Evolutionary conservation across 1,140 invertebrate species (phyloP).

Genomic region (Pogonomyrmex californicus): DNA sequence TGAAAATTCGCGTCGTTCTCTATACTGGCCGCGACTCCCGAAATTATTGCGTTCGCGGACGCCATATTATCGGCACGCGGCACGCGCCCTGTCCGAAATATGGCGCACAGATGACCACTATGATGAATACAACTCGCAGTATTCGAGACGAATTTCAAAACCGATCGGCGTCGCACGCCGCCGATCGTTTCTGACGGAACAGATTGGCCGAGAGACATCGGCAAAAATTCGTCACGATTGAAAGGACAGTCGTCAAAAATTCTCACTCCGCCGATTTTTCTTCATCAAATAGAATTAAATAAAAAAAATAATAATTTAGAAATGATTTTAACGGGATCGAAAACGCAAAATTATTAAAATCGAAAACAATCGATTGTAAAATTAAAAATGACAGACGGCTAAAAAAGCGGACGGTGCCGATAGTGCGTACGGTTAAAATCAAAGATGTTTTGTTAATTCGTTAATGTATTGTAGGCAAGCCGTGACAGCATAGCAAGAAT

Average conservation of each 20-base stretch:
- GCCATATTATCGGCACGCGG: conserved; percentile 71
- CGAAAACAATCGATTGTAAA: neutral
- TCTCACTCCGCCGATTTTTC: neutral
- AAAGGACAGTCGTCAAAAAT: neutral
- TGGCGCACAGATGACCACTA: conserved; percentile 77
- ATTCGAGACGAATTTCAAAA: conserved; percentile 53
- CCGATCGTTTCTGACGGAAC: conserved; percentile 3
- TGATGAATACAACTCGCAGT: conserved; percentile 49
- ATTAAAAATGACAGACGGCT: neutral
- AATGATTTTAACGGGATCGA: neutral
- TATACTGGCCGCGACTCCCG: conserved; percentile 37
- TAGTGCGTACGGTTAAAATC: neutral
- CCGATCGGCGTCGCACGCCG: conserved; percentile 12
- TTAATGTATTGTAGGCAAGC: neutral
- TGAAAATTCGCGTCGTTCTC: conserved; percentile 55
- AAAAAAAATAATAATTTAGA: neutral
- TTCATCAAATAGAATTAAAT: neutral
- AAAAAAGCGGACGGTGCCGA: neutral
- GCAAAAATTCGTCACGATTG: neutral
- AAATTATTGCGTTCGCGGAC: conserved; percentile 59
- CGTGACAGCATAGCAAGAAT: neutral
- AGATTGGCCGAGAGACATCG: conserved; percentile 56
- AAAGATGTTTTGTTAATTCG: neutral
- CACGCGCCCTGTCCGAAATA: conserved; percentile 80
- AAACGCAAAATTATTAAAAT: neutral